Percentiles rank a stretch among this genome's conserved stretches.
These are phyloP conservation scores for Diadumene lineata DNA, from an alignment of 92 coral and sea anemone species.

Conservation along the genomic window DNA sequence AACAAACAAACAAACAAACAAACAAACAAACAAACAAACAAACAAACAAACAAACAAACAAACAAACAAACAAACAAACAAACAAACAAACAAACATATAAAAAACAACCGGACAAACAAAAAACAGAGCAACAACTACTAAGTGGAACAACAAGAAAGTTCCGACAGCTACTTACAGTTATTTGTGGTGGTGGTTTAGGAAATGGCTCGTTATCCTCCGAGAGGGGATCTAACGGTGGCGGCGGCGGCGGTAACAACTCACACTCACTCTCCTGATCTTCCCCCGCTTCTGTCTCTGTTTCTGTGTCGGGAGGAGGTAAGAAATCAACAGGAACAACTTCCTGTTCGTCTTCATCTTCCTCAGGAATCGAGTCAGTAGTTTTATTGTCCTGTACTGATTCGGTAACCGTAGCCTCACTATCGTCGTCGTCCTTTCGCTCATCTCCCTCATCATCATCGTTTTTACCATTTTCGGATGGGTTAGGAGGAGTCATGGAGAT, in stretches of 20 bases:
- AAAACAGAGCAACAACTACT: neutral
- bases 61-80: neutral
- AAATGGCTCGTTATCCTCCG: conserved; percentile 18
- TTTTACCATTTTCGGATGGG: conserved; percentile 42
- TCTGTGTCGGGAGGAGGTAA: conserved; percentile 61
- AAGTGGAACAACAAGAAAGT: neutral
- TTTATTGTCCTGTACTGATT: conserved; percentile 12
- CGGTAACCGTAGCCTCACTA: conserved; percentile 4
- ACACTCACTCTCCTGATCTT: conserved; percentile 67
- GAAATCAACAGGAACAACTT: conserved; percentile 35
- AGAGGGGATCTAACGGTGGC: conserved; percentile 37
- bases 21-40: neutral
- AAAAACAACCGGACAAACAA: neutral
- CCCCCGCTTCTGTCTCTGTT: conserved; percentile 66
- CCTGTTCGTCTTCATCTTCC: conserved; percentile 44
- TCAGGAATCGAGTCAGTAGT: conserved; percentile 6
- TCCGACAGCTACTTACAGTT: conserved; percentile 3
- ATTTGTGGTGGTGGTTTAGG: conserved; percentile 29
- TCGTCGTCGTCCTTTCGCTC: conserved; percentile 37
- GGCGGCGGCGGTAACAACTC: conserved; percentile 71
- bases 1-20: neutral
- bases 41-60: neutral
- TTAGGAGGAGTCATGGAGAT: conserved; percentile 37
- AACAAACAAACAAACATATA: neutral
- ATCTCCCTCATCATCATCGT: conserved; percentile 54